Evolutionary conservation across 53 echinoderm and acorn worm species (phyloP), one percentile per base, ranked within the genome.

Genomic region (Henricia sp.): DNA sequence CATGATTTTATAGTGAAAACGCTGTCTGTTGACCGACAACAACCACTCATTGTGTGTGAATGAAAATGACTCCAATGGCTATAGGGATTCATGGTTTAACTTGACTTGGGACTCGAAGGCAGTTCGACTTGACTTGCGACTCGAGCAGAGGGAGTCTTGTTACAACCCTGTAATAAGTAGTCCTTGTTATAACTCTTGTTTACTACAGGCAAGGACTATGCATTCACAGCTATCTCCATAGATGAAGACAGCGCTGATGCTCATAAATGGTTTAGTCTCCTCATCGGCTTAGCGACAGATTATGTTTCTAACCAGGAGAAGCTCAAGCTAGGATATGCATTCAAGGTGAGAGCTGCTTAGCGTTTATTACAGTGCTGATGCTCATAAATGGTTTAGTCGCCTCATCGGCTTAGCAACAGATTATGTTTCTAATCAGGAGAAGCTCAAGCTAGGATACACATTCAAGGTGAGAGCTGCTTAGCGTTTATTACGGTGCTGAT

Each of bases 261-360:
- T 52, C 96, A 96, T 78, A 96, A 96, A 70, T 96, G 91, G 83
- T 96, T 85, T 80, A 88, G 92, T 71, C 92, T 71, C 53, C 90
- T 88, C 82, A 88, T 86, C 6, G 96, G 96, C 14, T 83, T 89
- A 44, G 88, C 90, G 6, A 87, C 91, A 36, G 92, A 94, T 46
- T 96, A 89, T 80, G 96, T 92, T 29, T 90, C 96, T n/a, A 87
- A 88, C 28, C 68, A 87, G 37, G 94, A 96, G 46, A 91, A 89
- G 74, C 92, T 94, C 76, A 67, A 90, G 34, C 88, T 94, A 5
- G 94, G 96, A 19, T 94, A 94, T 51, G 74, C 88, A 28, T 96
- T 92, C 74, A 96, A 96, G 94, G 96, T 96, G 85, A 71, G 54
- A 10, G 48, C 9, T 48, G 48, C 9, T 16, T 48, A 10, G 48